A percentile compares a stretch with the other conserved stretches of the same genome.
Evolutionary conservation across 2,113 vertebrate genomes (phyloP).

Genomic region (Litocranius walleri): DNA sequence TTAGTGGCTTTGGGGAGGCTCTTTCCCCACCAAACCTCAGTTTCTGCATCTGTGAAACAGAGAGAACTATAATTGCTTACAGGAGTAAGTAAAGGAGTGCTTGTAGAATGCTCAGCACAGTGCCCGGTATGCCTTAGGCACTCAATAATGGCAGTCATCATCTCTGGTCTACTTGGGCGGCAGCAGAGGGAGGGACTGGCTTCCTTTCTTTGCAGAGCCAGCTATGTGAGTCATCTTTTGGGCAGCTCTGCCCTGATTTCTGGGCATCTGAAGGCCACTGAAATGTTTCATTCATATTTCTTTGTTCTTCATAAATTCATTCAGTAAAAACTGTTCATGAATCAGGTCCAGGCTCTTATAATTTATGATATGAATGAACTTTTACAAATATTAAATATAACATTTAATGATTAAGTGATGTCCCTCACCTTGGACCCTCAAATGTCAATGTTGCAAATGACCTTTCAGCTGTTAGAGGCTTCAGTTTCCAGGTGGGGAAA

Average conservation of each 20-base stretch:
- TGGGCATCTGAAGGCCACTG: background rate
- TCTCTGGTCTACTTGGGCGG: rapidly evolving
- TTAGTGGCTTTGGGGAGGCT: background rate
- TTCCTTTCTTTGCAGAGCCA: background rate
- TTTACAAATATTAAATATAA: background rate
- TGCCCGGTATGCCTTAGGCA: background rate
- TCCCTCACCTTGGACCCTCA: background rate
- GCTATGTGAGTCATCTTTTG: background rate
- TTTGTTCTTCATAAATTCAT: background rate
- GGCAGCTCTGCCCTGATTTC: background rate
- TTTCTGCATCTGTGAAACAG: background rate
- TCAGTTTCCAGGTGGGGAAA: background rate
- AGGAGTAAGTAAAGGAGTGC: background rate
- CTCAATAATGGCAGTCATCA: background rate
- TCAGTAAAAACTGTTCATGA: background rate
- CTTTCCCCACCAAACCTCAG: background rate
- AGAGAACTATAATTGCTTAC: background rate
- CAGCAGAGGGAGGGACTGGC: background rate
- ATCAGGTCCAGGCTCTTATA: background rate
- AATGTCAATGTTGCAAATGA: background rate
- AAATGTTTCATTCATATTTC: background rate
- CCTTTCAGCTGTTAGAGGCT: background rate
- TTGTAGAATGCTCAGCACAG: background rate
- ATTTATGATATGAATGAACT: background rate
- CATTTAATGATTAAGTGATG: background rate